Conservation (phyloP, 2,113 vertebrate genomes). For the Morone saxatilis region DNA sequence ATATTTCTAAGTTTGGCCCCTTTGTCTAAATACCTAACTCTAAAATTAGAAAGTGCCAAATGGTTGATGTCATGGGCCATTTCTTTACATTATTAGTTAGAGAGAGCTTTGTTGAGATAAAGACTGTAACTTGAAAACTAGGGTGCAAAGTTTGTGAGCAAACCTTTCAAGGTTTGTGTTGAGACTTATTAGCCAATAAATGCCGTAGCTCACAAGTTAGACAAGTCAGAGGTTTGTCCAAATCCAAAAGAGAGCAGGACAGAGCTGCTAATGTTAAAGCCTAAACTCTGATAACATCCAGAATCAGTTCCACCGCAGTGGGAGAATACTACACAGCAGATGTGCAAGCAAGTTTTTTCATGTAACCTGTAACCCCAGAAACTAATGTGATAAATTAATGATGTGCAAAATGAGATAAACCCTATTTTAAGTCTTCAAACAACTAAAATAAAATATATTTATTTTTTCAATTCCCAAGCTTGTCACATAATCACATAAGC, state of each 20-base stretch:
- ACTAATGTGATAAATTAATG: neutral
- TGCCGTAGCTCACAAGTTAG: conserved; percentile 1
- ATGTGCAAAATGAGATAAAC: neutral
- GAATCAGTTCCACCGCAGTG: neutral
- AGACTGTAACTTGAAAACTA: conserved; percentile 18
- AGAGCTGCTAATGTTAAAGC: neutral
- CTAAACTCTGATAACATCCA: neutral
- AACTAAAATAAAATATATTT: neutral
- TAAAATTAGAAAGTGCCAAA: conserved; percentile 10
- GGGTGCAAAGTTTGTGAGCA: too few species aligned
- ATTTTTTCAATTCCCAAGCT: neutral
- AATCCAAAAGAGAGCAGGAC: neutral
- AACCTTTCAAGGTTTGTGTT: neutral
- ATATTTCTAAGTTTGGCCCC: neutral
- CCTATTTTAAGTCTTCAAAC: neutral
- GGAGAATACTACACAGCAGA: neutral
- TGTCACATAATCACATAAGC: neutral
- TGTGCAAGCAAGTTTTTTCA: neutral
- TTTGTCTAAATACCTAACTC: conserved; percentile 13
- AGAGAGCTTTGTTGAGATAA: conserved; percentile 11
- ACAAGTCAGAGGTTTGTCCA: conserved; percentile 25
- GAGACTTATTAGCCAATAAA: conserved; percentile 70
- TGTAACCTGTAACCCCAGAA: neutral
- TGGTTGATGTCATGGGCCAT: conserved; percentile 4
- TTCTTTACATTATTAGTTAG: conserved; percentile 26